These are phyloP conservation scores for Tenthredo livida DNA, from an alignment of 2,888 invertebrate genomes.

Conservation along the genomic window DNA sequence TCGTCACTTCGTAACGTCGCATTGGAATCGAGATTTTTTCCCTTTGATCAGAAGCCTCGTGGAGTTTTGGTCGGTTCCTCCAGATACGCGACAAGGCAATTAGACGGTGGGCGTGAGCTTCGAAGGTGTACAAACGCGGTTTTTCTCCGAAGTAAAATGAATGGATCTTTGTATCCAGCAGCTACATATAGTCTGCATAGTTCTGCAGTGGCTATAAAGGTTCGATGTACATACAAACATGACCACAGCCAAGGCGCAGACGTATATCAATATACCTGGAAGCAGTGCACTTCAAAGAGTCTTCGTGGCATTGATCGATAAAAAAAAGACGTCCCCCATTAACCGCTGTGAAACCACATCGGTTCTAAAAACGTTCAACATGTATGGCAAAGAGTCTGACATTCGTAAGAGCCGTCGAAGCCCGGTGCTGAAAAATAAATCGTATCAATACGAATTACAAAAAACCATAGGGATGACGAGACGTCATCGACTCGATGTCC, in stretches of 20 bases:
- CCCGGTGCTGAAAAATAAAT: not conserved
- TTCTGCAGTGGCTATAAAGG: not conserved
- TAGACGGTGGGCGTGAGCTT: slow-evolving; percentile 26
- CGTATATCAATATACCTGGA: not conserved
- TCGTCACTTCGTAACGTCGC: not conserved
- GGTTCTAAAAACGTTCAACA: not conserved
- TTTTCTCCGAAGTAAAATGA: not conserved
- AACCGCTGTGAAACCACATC: not conserved
- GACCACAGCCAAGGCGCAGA: not conserved
- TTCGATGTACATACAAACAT: not conserved
- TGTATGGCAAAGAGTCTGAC: not conserved
- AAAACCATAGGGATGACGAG: not conserved
- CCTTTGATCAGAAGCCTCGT: slow-evolving; percentile 14
- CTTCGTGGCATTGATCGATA: slow-evolving; percentile 5
- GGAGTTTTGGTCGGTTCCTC: slow-evolving; percentile 3
- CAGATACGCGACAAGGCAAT: slow-evolving; percentile 48
- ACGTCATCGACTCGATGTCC: not conserved
- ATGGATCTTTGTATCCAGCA: not conserved
- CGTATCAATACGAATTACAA: not conserved
- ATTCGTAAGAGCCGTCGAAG: not conserved
- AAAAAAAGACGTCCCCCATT: slow-evolving; percentile 1
- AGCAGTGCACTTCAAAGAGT: slow-evolving; percentile 11
- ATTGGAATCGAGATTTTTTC: slow-evolving; percentile 10
- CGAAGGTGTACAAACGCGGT: not conserved
- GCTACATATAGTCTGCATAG: not conserved